Evolutionary conservation across 2,113 vertebrate genomes (phyloP).

Genomic region (Lonchura striata): DNA sequence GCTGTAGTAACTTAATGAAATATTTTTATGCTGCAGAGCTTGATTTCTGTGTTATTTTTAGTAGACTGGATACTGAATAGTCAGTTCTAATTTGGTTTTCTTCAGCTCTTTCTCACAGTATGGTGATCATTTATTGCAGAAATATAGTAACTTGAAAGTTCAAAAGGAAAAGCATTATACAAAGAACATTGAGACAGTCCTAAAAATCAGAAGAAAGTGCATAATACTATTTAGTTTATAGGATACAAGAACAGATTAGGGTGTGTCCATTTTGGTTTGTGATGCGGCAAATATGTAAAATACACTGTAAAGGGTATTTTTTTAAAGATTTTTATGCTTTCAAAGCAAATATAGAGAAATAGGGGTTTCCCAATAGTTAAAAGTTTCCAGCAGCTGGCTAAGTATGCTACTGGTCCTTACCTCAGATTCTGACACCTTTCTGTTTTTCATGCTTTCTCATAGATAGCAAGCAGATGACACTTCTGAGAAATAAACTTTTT

Average conservation of each 20-base stretch:
- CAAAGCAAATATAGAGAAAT: neutral
- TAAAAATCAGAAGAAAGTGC: neutral
- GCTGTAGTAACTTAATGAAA: neutral
- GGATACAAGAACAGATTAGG: neutral
- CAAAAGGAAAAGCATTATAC: neutral
- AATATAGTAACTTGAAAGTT: neutral
- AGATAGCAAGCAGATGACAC: neutral
- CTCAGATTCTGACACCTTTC: neutral
- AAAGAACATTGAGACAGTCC: neutral
- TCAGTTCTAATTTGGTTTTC: neutral
- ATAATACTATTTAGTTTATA: neutral
- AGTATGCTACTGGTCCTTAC: neutral
- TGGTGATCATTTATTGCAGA: neutral
- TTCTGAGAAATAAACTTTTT: neutral
- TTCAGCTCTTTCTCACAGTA: neutral
- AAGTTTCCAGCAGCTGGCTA: neutral
- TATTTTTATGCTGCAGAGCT: neutral
- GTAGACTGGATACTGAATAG: neutral
- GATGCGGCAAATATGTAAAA: neutral
- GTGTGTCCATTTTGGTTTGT: neutral
- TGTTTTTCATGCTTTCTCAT: neutral
- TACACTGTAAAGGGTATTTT: neutral
- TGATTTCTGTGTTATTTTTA: constrained; percentile 29
- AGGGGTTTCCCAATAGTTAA: neutral
- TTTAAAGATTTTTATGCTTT: neutral